Conservation (phyloP, 2,888 invertebrate species). For the Tinea trinotella region DNA sequence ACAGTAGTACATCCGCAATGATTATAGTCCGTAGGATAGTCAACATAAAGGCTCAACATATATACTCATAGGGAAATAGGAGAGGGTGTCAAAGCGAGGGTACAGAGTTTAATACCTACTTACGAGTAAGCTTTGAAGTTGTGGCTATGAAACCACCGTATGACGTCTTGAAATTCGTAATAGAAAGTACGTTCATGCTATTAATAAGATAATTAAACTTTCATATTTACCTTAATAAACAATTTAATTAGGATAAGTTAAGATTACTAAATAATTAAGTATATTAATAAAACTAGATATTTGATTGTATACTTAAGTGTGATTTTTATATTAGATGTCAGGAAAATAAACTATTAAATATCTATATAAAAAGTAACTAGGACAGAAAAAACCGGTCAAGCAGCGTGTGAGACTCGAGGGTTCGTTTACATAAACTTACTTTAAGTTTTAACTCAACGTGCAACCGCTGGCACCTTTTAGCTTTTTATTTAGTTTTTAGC, state of each 20-base stretch:
- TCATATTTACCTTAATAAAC: too few relatives aligned
- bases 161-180: background rate
- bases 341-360: too few relatives aligned
- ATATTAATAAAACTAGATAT: too few relatives aligned
- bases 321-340: too few relatives aligned
- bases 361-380: too few relatives aligned
- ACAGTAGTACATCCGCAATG: slow-evolving; percentile 27
- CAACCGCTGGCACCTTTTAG: background rate
- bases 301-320: too few relatives aligned
- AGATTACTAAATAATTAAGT: too few relatives aligned
- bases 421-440: background rate
- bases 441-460: background rate
- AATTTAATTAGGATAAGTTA: too few relatives aligned
- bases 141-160: background rate
- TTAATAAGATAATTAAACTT: too few relatives aligned
- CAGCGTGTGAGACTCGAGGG: background rate
- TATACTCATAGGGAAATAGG: background rate
- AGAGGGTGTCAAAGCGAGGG: background rate
- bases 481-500: background rate
- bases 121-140: background rate
- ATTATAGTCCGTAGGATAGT: slow-evolving; percentile 23
- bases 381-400: background rate
- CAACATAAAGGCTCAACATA: background rate
- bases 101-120: background rate
- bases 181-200: too few relatives aligned